A percentile compares a stretch with the other conserved stretches of the same genome.
Evolutionary conservation across 1,140 invertebrate species (phyloP).

Genomic region (Cotesia typhae): DNA sequence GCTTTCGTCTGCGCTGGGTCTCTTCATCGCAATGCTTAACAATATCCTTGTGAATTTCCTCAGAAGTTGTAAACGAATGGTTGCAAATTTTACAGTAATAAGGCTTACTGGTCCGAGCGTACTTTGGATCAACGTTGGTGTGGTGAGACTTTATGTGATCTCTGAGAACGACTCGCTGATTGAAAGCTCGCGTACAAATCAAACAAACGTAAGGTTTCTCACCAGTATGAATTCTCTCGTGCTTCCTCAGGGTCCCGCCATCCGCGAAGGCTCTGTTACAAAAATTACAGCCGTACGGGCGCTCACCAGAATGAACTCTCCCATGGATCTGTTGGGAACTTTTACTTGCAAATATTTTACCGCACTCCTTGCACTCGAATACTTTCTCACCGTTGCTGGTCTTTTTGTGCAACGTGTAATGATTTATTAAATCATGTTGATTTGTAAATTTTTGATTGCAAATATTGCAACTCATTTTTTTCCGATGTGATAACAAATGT

Average conservation of each 20-base stretch:
- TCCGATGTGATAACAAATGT: conserved; percentile 67
- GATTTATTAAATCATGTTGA: conserved; percentile 38
- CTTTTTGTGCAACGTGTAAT: conserved; percentile 62
- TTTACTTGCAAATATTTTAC: conserved; percentile 64
- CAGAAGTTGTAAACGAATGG: too few species aligned
- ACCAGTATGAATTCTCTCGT: conserved; percentile 72
- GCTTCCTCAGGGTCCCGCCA: conserved; percentile 70
- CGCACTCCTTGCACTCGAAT: conserved; percentile 63
- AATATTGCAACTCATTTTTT: conserved; percentile 64
- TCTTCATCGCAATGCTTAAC: too few species aligned
- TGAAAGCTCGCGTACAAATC: conserved; percentile 70
- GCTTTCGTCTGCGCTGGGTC: too few species aligned
- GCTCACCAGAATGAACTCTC: conserved; percentile 70
- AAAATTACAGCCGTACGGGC: conserved; percentile 77
- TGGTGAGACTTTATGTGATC: conserved; percentile 57
- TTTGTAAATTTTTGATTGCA: conserved; percentile 63
- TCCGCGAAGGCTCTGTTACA: conserved; percentile 82
- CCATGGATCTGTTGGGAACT: conserved; percentile 72
- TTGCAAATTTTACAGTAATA: too few species aligned
- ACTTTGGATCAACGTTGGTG: too few species aligned
- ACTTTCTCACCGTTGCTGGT: conserved; percentile 60
- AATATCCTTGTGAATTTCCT: too few species aligned
- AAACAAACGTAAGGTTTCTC: conserved; percentile 75
- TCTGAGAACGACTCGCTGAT: conserved; percentile 67
- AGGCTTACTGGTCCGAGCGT: too few species aligned